Percentiles rank a stretch among this genome's conserved stretches.
Conservation (phyloP, 2,888 invertebrate genomes). For the Dryomyza anilis region DNA sequence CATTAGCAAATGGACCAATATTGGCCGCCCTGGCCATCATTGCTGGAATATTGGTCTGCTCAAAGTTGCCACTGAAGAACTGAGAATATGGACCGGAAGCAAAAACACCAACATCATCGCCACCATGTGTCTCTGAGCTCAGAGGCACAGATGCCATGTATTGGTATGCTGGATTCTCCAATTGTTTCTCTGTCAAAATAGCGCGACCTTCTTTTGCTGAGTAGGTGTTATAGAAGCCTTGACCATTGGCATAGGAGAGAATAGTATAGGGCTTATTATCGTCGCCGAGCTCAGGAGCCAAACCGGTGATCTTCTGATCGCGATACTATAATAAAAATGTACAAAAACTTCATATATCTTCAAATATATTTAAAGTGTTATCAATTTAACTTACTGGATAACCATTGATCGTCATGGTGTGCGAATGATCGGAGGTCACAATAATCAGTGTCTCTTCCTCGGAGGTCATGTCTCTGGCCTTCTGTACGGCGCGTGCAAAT, state of each 20-base stretch:
- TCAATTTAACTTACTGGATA: constrained; percentile 68
- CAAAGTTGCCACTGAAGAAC: constrained; percentile 77
- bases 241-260: constrained; percentile 78
- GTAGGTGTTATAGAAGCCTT: constrained; percentile 65
- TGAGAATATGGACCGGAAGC: constrained; percentile 80
- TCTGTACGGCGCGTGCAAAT: constrained; percentile 73
- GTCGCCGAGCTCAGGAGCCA: constrained; percentile 62
- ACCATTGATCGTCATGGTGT: constrained; percentile 78
- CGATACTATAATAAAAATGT: constrained; percentile 52
- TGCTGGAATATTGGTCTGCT: constrained; percentile 80
- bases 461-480: constrained; percentile 68
- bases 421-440: constrained; percentile 83
- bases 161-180: constrained; percentile 48
- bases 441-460: constrained; percentile 78
- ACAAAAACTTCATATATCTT: not conserved
- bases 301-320: constrained; percentile 66
- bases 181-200: constrained; percentile 41
- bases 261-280: constrained; percentile 71
- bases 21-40: constrained; percentile 74
- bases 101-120: constrained; percentile 80
- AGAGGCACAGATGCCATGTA: constrained; percentile 70
- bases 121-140: constrained; percentile 73
- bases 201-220: constrained; percentile 44
- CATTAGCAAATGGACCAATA: constrained; percentile 65
- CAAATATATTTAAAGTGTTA: not conserved